Evolutionary conservation across 2,888 invertebrate genomes (phyloP), one percentile per base, ranked within the genome.

Genomic region (Eupithecia abbreviata): DNA sequence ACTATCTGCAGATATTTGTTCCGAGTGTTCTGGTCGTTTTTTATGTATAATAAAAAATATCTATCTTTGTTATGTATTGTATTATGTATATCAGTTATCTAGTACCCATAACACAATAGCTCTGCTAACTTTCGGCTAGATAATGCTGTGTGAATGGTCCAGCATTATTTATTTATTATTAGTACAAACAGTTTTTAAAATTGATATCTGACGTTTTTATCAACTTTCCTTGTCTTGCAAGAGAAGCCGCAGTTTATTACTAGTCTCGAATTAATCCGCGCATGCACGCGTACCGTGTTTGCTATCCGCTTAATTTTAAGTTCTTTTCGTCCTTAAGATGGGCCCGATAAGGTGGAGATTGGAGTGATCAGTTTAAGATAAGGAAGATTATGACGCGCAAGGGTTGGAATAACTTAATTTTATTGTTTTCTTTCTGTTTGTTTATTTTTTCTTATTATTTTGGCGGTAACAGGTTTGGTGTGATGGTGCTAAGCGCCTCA

Each of bases 361-460:
- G 3, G 41, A 41, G 68, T 76, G 74, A 41, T 67, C 6, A 62
- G 70, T 70, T 77, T 71, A 69, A 85, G 85, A 84, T 88, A 87
- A 88, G 85, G 84, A 78, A 83, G 88, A 89, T 90, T 90, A 88
- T 87, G 85, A 86, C 84, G 85, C 86, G 82, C 79, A 85, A 86
- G 88, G 86, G 85, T 84, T 85, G 84, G 84, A 89, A 90, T 89
- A 88, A 85, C 87, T 90, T 89, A 86, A 90, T 90, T 89, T 89
- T 86, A 87, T 86, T 88, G 67, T 68, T 15, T 7, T 68, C 43
- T 30, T 67, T 42, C 45, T 67, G 18, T 68, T 68, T 18, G 42
- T 45, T 68, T 68, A 68, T 45, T 68, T 45, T 68, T 85, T 84
- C 15, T 71, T 71, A 49, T 69, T 69, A 45, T 45, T 69, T 69